Conservation (phyloP, 37 sponge, comb jelly and placozoan genomes). For the Geodia barretti region DNA sequence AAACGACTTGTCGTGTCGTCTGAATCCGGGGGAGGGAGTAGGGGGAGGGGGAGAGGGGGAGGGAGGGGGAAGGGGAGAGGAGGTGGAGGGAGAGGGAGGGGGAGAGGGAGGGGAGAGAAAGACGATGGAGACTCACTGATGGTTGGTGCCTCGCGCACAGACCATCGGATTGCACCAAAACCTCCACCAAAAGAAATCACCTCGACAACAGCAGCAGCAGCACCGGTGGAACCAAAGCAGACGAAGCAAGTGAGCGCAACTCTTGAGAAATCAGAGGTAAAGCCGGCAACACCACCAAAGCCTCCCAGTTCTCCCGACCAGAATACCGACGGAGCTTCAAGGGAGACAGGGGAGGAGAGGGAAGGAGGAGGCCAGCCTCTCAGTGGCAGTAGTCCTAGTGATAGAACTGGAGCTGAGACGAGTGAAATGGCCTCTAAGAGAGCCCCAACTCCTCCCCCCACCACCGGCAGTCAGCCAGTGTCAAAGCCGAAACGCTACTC, state of each 20-base stretch:
- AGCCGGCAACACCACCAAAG: neutral
- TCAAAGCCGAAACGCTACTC: slow-evolving; percentile 73
- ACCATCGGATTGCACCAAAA: neutral
- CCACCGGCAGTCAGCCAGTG: neutral
- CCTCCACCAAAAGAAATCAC: neutral
- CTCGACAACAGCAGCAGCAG: neutral
- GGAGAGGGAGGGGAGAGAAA: no score
- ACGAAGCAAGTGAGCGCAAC: neutral
- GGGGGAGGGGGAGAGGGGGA: neutral
- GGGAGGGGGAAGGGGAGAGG: neutral
- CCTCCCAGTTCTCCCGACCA: no score
- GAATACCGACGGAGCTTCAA: neutral
- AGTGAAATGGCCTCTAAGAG: neutral
- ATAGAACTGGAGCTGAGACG: neutral
- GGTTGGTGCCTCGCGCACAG: neutral
- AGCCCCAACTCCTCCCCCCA: neutral
- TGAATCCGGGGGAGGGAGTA: neutral
- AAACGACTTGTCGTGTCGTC: neutral
- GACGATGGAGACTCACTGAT: neutral
- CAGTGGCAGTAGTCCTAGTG: neutral
- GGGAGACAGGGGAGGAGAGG: neutral
- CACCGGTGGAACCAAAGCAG: neutral
- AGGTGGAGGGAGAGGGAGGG: slow-evolving; percentile 17
- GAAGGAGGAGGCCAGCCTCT: neutral
- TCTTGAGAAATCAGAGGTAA: neutral